These are phyloP conservation scores for Gastrophryne carolinensis DNA, from an alignment of 2,797 vertebrate species.

Conservation along the genomic window DNA sequence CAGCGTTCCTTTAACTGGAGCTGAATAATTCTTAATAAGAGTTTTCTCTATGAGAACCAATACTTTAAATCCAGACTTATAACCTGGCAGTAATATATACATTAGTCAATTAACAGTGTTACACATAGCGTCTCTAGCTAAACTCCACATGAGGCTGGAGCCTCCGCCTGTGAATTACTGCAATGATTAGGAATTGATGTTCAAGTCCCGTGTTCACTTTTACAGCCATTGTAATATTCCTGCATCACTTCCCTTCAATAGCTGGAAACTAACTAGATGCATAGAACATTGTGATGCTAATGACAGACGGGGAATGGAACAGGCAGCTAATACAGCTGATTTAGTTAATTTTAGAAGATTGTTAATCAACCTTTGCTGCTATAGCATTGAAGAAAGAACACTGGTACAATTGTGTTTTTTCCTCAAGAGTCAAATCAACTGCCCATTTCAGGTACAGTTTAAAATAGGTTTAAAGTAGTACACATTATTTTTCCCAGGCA, in stretches of 20 bases:
- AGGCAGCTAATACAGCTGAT: neutral
- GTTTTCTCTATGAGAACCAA: too few relatives aligned
- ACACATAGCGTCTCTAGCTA: neutral
- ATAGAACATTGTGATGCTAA: slow-evolving; percentile 6
- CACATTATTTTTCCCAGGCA: too few relatives aligned
- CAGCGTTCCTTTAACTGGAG: neutral
- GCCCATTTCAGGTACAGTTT: too few relatives aligned
- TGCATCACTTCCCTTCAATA: neutral
- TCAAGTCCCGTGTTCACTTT: neutral
- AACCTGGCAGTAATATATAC: neutral
- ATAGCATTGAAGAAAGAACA: neutral
- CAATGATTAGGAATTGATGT: neutral
- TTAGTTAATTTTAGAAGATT: slow-evolving; percentile 12
- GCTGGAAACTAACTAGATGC: neutral
- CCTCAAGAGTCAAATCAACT: too few relatives aligned
- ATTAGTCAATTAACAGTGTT: neutral
- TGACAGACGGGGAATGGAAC: neutral
- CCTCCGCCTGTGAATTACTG: neutral
- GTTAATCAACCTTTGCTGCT: slow-evolving; percentile 18
- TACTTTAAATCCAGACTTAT: too few relatives aligned
- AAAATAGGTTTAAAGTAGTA: too few relatives aligned
- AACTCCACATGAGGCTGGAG: neutral
- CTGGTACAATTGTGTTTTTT: too few relatives aligned
- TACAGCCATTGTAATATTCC: neutral
- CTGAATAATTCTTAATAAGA: neutral